phyloP scores from a whole-genome alignment of 2,113 vertebrate genomes.

The Actenoides hombroni region DNA sequence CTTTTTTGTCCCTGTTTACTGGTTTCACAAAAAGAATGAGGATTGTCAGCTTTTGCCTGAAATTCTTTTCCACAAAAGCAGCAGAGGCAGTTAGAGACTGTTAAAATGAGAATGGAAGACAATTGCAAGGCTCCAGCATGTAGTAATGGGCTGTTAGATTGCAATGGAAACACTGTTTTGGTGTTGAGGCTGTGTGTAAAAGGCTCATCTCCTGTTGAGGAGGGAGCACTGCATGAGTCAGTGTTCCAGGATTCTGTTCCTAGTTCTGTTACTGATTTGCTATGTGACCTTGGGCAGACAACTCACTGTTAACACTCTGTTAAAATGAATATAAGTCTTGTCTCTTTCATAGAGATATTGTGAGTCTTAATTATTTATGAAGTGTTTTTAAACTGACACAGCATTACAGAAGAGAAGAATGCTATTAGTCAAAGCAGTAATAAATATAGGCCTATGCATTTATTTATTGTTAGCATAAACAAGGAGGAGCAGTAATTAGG shows the following conservation, averaged over 20 bases:
- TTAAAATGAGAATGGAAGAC: neutral
- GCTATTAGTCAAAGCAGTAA: neutral
- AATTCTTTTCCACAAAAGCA: neutral
- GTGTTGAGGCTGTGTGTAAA: neutral
- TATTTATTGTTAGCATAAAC: slow-evolving; percentile 6
- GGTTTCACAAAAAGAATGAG: neutral
- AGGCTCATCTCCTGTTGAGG: neutral
- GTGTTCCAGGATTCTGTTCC: neutral
- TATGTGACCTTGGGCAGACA: neutral
- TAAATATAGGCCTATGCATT: neutral
- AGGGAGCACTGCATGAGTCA: neutral
- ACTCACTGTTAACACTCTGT: neutral
- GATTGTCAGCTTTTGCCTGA: neutral
- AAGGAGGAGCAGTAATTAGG: neutral
- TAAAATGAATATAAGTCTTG: neutral
- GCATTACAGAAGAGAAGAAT: neutral
- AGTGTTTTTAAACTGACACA: slow-evolving; percentile 10
- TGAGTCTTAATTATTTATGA: neutral
- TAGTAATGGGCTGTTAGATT: neutral
- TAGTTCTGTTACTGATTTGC: neutral
- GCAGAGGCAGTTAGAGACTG: neutral
- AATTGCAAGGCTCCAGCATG: neutral
- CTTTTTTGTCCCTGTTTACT: no score
- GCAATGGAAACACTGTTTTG: neutral
- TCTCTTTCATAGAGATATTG: neutral